These are phyloP conservation scores for Rhea americana DNA, from an alignment of 2,113 vertebrate genomes.

Conservation along the genomic window DNA sequence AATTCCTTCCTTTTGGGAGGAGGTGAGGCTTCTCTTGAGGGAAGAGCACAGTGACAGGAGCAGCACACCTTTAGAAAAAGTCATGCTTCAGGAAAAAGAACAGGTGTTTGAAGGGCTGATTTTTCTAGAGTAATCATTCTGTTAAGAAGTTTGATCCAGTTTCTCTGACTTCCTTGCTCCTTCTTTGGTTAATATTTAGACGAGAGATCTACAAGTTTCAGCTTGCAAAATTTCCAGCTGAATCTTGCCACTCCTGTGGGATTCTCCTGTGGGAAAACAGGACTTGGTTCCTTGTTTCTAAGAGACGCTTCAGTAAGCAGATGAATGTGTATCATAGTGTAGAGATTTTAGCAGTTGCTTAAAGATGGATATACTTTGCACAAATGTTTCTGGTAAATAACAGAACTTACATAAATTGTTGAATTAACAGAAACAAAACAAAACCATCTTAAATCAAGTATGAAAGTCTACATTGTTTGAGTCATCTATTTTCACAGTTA, in stretches of 20 bases:
- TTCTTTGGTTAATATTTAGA: neutral
- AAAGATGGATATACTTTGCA: neutral
- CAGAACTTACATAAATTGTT: constrained; percentile 17
- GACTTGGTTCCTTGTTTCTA: neutral
- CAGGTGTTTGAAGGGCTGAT: neutral
- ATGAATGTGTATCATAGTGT: neutral
- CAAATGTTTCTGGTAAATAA: constrained; percentile 35
- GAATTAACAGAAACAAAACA: neutral
- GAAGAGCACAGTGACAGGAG: neutral
- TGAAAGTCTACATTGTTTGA: neutral
- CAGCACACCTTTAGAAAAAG: neutral
- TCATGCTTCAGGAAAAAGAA: neutral
- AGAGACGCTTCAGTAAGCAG: neutral
- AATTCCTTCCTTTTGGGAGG: neutral
- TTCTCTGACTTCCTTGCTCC: neutral
- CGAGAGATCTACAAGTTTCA: neutral
- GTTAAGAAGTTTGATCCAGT: neutral
- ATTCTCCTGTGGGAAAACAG: neutral
- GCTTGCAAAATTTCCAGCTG: neutral
- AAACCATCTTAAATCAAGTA: neutral
- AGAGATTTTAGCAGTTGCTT: constrained; percentile 36
- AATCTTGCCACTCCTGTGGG: neutral
- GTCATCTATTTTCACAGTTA: neutral
- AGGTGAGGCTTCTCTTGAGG: neutral
- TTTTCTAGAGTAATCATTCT: neutral